These are phyloP conservation scores for Callospermophilus lateralis DNA, from an alignment of 2,113 vertebrate species.

Conservation along the genomic window DNA sequence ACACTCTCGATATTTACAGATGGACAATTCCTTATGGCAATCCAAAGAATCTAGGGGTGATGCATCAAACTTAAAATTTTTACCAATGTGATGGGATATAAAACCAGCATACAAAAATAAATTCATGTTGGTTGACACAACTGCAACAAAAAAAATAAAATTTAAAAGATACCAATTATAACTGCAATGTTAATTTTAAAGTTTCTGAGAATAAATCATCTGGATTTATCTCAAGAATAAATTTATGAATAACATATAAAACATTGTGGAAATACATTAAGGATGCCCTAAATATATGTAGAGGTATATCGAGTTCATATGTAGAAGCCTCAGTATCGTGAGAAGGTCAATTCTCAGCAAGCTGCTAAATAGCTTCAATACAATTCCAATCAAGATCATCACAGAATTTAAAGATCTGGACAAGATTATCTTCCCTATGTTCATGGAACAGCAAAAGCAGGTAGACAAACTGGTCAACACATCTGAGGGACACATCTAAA, in stretches of 20 bases:
- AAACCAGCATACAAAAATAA: background rate
- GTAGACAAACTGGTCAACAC: background rate
- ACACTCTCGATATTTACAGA: background rate
- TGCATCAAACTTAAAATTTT: background rate
- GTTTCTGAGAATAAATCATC: background rate
- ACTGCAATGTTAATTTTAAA: background rate
- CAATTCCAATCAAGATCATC: background rate
- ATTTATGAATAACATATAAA: background rate
- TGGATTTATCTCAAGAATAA: background rate
- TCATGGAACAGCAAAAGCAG: background rate
- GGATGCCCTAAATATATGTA: background rate
- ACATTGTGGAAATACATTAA: background rate
- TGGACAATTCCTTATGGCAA: background rate
- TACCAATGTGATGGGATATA: background rate
- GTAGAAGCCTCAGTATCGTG: background rate
- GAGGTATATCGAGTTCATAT: background rate
- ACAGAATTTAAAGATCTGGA: background rate
- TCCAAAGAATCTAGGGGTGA: background rate
- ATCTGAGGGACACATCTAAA: no score
- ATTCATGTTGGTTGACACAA: background rate
- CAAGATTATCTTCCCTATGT: background rate
- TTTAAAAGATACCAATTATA: constrained; percentile 15
- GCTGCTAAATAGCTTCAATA: background rate
- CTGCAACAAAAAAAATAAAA: background rate
- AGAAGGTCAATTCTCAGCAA: background rate